A percentile compares a stretch with the other conserved stretches of the same genome.
phyloP scores from a whole-genome alignment of 2,797 vertebrate species.

The Galaxias olidus region DNA sequence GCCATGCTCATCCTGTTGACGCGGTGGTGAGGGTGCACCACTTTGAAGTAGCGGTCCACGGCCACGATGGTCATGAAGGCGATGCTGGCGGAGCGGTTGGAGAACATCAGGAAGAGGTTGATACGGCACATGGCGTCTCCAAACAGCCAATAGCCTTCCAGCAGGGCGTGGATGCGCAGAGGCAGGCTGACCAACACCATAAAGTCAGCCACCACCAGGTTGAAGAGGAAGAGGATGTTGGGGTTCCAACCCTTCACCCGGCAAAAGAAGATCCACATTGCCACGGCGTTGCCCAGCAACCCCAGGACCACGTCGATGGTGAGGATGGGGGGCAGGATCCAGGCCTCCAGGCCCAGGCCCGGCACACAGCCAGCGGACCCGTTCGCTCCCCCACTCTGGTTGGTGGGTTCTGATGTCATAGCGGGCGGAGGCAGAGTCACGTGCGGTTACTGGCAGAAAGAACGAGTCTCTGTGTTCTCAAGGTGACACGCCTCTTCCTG shows the following conservation, averaged over 20 bases:
- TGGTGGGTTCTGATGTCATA: no score
- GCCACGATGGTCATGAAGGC: conserved; percentile 73
- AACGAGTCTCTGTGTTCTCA: no score
- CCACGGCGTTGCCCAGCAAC: conserved; percentile 58
- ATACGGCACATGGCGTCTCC: conserved; percentile 55
- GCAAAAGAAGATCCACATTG: conserved; percentile 75
- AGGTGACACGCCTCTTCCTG: no score
- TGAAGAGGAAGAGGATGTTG: conserved; percentile 69
- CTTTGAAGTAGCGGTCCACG: conserved; percentile 76
- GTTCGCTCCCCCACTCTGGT: no score
- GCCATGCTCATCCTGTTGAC: conserved; percentile 43
- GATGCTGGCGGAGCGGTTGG: conserved; percentile 72
- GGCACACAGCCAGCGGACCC: background rate
- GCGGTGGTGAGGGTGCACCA: conserved; percentile 68
- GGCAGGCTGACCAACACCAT: conserved; percentile 71
- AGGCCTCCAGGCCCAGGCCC: background rate
- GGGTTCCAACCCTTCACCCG: conserved; percentile 63
- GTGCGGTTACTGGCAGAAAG: no score
- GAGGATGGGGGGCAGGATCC: conserved; percentile 58
- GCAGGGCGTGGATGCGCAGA: conserved; percentile 65
- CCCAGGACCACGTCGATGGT: conserved; percentile 73
- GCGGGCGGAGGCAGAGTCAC: no score
- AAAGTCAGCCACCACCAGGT: conserved; percentile 73
- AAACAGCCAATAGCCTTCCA: conserved; percentile 58
- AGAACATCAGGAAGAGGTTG: conserved; percentile 70